A percentile compares a stretch with the other conserved stretches of the same genome.
Evolutionary conservation across 2,113 vertebrate genomes (phyloP).

Genomic region (Corythornis cristatus): DNA sequence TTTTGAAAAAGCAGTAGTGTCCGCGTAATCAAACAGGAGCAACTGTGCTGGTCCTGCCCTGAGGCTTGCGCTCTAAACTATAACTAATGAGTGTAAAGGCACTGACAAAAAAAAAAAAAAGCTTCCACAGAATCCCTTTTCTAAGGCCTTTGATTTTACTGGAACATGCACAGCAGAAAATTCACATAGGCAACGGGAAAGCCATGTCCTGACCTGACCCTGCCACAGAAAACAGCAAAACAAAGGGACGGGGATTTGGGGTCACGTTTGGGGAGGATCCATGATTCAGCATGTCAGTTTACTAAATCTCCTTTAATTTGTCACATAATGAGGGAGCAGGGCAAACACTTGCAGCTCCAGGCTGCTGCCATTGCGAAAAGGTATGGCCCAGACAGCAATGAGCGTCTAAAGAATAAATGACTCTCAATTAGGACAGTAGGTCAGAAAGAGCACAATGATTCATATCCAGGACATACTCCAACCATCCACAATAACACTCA

Average conservation of each 20-base stretch:
- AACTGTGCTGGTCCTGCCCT: background rate
- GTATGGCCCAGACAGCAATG: background rate
- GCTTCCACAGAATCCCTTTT: constrained; percentile 29
- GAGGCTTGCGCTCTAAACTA: constrained; percentile 3
- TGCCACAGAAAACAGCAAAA: background rate
- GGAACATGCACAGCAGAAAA: constrained; percentile 31
- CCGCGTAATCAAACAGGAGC: background rate
- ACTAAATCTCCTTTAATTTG: constrained; percentile 18
- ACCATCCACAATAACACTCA: background rate
- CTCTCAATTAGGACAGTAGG: constrained; percentile 65
- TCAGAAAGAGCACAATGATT: constrained; percentile 67
- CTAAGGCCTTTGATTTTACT: constrained; percentile 39
- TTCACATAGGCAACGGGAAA: constrained; percentile 13
- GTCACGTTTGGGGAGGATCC: constrained; percentile 34
- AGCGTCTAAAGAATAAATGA: constrained; percentile 33
- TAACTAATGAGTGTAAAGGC: constrained; percentile 7
- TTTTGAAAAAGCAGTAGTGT: background rate
- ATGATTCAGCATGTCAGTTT: constrained; percentile 34
- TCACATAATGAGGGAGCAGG: background rate
- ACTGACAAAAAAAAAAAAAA: constrained; percentile 9
- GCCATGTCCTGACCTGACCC: constrained; percentile 7
- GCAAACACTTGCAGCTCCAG: constrained; percentile 3
- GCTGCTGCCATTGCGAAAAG: constrained; percentile 11
- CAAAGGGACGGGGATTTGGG: background rate
- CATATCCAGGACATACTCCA: constrained; percentile 35